phyloP scores from a whole-genome alignment of 2,888 invertebrate species.

The Tanypteryx hageni region DNA sequence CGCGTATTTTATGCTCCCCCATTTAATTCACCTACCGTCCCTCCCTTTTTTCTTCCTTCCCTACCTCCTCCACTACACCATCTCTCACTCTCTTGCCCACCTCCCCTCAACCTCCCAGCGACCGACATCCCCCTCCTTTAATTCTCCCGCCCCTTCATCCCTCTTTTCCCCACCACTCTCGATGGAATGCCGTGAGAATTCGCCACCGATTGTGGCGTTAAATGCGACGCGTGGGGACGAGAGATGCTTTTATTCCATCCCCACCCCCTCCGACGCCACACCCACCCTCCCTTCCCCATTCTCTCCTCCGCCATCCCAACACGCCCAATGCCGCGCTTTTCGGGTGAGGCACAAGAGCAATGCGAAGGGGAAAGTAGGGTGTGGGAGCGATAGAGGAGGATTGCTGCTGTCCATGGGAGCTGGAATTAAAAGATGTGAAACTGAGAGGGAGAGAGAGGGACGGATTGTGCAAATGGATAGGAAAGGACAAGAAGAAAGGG shows the following conservation, averaged over 20 bases:
- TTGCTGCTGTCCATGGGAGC: neutral
- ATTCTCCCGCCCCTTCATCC: neutral
- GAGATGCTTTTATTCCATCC: neutral
- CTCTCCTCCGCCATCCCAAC: neutral
- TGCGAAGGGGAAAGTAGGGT: constrained; percentile 11
- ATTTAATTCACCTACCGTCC: constrained; percentile 2
- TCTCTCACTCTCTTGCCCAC: neutral
- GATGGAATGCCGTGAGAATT: constrained; percentile 25
- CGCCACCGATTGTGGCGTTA: constrained; percentile 36
- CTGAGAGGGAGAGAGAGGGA: neutral
- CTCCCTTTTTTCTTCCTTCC: neutral
- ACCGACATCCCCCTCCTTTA: neutral
- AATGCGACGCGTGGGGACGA: constrained; percentile 32
- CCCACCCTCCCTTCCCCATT: neutral
- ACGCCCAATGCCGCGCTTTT: constrained; percentile 1
- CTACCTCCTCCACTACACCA: neutral
- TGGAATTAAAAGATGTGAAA: neutral
- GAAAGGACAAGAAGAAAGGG: no score
- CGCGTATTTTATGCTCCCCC: neutral
- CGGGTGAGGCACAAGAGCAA: constrained; percentile 42
- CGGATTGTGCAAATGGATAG: neutral
- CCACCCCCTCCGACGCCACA: neutral
- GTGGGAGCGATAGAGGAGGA: neutral
- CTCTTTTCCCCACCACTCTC: neutral
- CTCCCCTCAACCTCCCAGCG: neutral